Percentiles rank a stretch among this genome's conserved stretches.
phyloP scores from a whole-genome alignment of 2,113 vertebrate genomes.

The Hydrolagus affinis region DNA sequence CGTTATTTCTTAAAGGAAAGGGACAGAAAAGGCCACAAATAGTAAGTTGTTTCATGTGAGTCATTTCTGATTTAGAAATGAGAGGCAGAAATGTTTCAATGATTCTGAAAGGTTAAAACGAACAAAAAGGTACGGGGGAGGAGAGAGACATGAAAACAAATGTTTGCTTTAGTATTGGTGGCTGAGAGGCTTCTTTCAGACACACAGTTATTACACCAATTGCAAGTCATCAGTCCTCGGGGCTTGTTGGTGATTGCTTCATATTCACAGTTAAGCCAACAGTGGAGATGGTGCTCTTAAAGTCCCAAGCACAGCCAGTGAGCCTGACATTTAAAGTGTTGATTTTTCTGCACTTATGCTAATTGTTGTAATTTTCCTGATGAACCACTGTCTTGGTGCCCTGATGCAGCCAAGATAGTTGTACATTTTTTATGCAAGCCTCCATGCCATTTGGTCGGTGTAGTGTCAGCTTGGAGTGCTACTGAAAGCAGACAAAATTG shows the following conservation, averaged over 20 bases:
- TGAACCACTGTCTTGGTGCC: conserved; percentile 99
- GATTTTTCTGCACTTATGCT: conserved; percentile 99
- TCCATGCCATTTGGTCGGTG: conserved; percentile 98
- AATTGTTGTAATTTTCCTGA: conserved; percentile 99
- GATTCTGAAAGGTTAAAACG: conserved; percentile 69
- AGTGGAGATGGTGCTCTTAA: conserved; percentile 86
- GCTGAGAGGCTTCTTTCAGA: conserved; percentile 84
- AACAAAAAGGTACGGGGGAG: conserved; percentile 66
- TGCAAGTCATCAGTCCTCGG: conserved; percentile 93
- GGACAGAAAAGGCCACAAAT: background rate
- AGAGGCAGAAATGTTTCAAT: conserved; percentile 62
- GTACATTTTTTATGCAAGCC: conserved; percentile 97
- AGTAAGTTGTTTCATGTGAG: background rate
- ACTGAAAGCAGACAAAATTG: conserved; percentile 99
- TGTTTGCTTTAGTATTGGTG: conserved; percentile 64
- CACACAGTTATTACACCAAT: conserved; percentile 97
- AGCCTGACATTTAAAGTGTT: conserved; percentile 99
- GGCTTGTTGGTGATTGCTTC: conserved; percentile 97
- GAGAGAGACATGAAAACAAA: background rate
- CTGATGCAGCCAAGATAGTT: conserved; percentile 99
- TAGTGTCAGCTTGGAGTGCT: conserved; percentile 98
- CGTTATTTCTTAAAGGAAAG: background rate
- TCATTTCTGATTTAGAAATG: conserved; percentile 40
- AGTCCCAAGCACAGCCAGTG: conserved; percentile 94
- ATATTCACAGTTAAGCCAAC: conserved; percentile 89